Evolutionary conservation across 2,888 invertebrate species (phyloP), one percentile per base, ranked within the genome.

Genomic region (Lycia hirtaria): DNA sequence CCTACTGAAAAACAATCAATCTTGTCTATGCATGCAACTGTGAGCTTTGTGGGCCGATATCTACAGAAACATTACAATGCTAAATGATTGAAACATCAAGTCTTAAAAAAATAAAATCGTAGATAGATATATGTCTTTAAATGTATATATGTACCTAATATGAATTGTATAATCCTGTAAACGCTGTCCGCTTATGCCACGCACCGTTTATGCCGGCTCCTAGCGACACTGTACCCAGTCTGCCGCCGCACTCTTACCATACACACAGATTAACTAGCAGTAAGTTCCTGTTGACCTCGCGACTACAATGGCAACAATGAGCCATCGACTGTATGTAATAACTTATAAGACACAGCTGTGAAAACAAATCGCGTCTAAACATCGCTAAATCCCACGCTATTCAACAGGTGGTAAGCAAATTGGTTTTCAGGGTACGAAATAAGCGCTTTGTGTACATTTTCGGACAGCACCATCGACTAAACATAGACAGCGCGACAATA

Each of bases 251-350:
- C 35, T n/a, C 33, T 47, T 26, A 47, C 24, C 35, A 33, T 33
- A 12, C 32, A 9, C 33, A 32, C 35, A 33, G 47, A 4, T 17
- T 41, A 15, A 10, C 2, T 6, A 15, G 5, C 17, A 41, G 41
- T 41, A 5, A 15, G 15, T 41, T n/a, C 26, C 15, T 4, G 10
- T 3, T 10, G 15, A 26, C 41, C 26, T 41, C 14, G 41, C 41
- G 2, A 26, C 41, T 17, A 15, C 26, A 14, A 41, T 20, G 38
- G 19, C 22, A 19, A 43, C 19, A 44, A 44, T 30, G 44, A 30
- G 19, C 44, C 44, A 30, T 30, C 30, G 44, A 30, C 30, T 30
- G 20, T 44, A 19, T 30, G 44, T 30, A 44, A 44, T 43, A 28
- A 43, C 17, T 38, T 17, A 43, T 15, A 15, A 41, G 17, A 26